These are phyloP conservation scores for Bradysia coprophila DNA, from an alignment of 1,140 invertebrate genomes.

Conservation along the genomic window DNA sequence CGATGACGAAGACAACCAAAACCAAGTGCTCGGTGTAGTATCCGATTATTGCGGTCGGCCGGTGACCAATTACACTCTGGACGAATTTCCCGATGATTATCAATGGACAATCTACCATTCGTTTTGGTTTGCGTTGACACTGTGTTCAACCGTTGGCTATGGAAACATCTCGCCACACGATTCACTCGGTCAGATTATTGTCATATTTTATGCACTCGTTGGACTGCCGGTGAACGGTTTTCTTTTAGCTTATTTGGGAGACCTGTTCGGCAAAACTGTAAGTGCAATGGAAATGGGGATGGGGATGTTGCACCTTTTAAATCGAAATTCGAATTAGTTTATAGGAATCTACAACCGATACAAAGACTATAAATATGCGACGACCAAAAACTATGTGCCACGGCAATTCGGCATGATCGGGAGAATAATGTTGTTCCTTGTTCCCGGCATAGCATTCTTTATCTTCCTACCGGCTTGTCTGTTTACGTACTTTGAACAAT, in stretches of 20 bases:
- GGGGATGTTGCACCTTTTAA: no score
- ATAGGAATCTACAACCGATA: constrained; percentile 43
- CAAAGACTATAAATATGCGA: constrained; percentile 45
- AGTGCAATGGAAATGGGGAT: constrained; percentile 8
- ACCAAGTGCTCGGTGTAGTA: constrained; percentile 39
- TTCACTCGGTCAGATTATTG: constrained; percentile 58
- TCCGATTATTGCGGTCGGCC: constrained; percentile 49
- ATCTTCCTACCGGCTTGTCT: constrained; percentile 82
- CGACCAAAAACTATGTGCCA: constrained; percentile 35
- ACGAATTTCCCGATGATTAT: constrained; percentile 30
- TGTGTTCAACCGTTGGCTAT: constrained; percentile 87
- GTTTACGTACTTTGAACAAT: constrained; percentile 70
- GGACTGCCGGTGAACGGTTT: constrained; percentile 93
- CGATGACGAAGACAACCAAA: constrained; percentile 28
- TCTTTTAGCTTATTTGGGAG: constrained; percentile 55
- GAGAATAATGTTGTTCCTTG: constrained; percentile 59
- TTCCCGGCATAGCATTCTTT: constrained; percentile 75
- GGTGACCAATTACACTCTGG: constrained; percentile 36
- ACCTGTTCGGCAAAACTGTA: constrained; percentile 60
- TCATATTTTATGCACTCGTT: constrained; percentile 82
- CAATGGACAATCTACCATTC: constrained; percentile 87
- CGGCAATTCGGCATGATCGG: constrained; percentile 46
- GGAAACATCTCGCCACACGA: constrained; percentile 78
- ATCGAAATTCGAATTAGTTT: no score
- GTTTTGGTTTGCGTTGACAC: constrained; percentile 86